phyloP scores from a whole-genome alignment of 2,113 vertebrate species.

The Psammodynastes pulverulentus region DNA sequence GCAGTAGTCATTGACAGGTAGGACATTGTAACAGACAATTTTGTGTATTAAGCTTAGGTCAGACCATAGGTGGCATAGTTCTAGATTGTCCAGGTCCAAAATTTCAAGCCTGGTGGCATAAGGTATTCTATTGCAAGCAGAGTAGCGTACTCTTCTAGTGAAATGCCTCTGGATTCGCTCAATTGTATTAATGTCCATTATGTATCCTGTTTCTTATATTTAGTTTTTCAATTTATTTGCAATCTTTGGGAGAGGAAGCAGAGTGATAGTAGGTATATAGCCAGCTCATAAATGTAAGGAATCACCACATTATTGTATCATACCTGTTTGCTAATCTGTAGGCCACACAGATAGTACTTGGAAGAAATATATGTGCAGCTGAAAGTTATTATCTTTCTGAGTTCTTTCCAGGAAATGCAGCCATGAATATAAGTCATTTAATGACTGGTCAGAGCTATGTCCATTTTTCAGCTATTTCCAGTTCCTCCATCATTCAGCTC shows the following conservation, averaged over 20 bases:
- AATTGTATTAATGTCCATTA: too few relatives aligned
- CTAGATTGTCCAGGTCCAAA: too few relatives aligned
- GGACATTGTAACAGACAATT: too few relatives aligned
- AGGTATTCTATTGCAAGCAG: too few relatives aligned
- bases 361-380: not conserved
- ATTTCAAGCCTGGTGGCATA: too few relatives aligned
- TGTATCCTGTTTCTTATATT: not conserved
- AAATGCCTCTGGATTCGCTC: too few relatives aligned
- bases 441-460: not conserved
- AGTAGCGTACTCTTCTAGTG: too few relatives aligned
- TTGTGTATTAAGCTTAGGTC: too few relatives aligned
- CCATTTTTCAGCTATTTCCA: not conserved
- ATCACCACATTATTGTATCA: not conserved
- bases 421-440: not conserved
- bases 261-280: not conserved
- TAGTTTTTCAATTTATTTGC: not conserved
- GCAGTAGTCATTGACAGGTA: too few relatives aligned
- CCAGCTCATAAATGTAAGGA: not conserved
- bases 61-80: too few relatives aligned
- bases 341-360: not conserved
- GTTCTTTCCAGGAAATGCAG: not conserved
- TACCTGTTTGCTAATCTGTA: not conserved
- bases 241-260: not conserved
- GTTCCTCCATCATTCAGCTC: slow-evolving; percentile 5
- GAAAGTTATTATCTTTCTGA: not conserved